Conservation (phyloP, 2,888 invertebrate genomes). For the Actias luna region DNA sequence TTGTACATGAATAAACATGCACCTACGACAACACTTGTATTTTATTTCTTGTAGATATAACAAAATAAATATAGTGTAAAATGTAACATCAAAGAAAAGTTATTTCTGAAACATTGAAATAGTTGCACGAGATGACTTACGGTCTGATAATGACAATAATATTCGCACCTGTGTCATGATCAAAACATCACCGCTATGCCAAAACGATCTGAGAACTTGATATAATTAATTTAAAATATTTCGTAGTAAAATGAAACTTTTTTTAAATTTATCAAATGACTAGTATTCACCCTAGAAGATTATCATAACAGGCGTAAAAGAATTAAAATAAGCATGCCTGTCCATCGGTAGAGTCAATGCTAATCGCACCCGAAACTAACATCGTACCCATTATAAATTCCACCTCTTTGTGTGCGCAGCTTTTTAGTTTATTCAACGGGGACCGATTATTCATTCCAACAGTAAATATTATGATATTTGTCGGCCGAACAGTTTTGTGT, state of each 20-base stretch:
- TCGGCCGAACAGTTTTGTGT: slow-evolving; percentile 50
- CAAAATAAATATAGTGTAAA: background rate
- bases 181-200: slow-evolving; percentile 25
- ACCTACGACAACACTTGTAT: background rate
- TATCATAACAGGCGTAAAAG: slow-evolving; percentile 73
- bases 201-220: background rate
- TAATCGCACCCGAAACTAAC: slow-evolving; percentile 63
- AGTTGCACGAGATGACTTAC: background rate
- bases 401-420: slow-evolving; percentile 54
- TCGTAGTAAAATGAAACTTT: background rate
- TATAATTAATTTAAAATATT: background rate
- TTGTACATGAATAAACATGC: background rate
- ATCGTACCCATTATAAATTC: slow-evolving; percentile 66
- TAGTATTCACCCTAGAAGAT: slow-evolving; percentile 66
- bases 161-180: slow-evolving; percentile 24
- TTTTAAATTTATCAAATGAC: slow-evolving; percentile 51
- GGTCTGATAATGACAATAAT: background rate
- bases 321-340: slow-evolving; percentile 68
- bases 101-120: background rate
- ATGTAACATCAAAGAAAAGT: background rate
- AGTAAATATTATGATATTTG: slow-evolving; percentile 77
- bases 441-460: slow-evolving; percentile 67
- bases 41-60: background rate
- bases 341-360: slow-evolving; percentile 62
- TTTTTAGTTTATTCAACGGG: slow-evolving; percentile 59